Evolutionary conservation across 2,113 vertebrate species (phyloP), one percentile per base, ranked within the genome.

Genomic region (Leuciscus idus): DNA sequence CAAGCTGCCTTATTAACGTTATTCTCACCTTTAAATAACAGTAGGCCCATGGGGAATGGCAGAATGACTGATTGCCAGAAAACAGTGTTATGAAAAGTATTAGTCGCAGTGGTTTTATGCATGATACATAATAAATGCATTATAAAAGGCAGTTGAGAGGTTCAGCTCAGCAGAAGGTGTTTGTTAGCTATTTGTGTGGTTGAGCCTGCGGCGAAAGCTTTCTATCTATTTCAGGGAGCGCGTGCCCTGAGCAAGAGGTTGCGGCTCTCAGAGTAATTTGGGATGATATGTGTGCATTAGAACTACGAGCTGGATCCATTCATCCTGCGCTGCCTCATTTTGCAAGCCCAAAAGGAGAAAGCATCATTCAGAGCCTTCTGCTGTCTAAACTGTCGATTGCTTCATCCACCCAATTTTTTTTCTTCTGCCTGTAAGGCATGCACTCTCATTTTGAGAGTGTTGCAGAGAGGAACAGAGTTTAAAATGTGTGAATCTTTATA

Each of bases 261-360:
- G 85, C 28, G 50, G 90, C 75, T 90, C 83, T 89, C 36, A 84
- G 72, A 78, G 84, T 86, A 88, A 90, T 90, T 89, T 90, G 64
- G 46, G 75, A 81, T 90, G 83, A 90, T 90, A 77, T 87, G 85
- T 72, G 61, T 81, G 36, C 86, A 89, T 90, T 89, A 89, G 52
- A 88, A 87, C 87, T 80, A 85, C 66, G 82, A 84, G 82, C 85
- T 68, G 48, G 66, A 76, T 83, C 80, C 76, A 83, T 88, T 87
- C 43, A 61, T 74, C 73, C 43, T 8, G 36, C 21, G 6, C 59
- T 46, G 79, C 82, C 80, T 64, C 39, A 19, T 90, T 89, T 90
- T 81, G 72, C 52, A 86, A 39, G 39, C 46, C 30, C 84, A 57
- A 86, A 80, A 83, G 85, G 79, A 85, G 61, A 85, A 88, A 89